A percentile compares a stretch with the other conserved stretches of the same genome.
Conservation (phyloP, 2,888 invertebrate genomes). For the Leptinotarsa juncta region DNA sequence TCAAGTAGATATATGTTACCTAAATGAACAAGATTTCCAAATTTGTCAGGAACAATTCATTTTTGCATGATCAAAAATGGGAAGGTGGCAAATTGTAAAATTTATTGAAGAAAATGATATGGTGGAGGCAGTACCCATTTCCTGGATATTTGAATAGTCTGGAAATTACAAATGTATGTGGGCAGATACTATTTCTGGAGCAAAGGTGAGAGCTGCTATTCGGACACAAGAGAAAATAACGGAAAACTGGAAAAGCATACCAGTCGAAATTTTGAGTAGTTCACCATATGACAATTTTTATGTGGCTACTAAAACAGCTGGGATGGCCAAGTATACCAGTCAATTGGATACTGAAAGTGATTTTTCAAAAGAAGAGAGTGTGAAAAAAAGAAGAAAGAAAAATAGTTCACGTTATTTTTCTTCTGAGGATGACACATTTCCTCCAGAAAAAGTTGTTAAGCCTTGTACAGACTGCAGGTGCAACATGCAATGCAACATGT, state of each 20-base stretch:
- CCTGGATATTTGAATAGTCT: constrained; percentile 9
- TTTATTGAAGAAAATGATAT: constrained; percentile 21
- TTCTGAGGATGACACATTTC: constrained; percentile 11
- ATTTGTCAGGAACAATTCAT: neutral
- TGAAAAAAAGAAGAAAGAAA: constrained; percentile 8
- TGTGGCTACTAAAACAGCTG: constrained; percentile 20
- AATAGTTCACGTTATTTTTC: constrained; percentile 16
- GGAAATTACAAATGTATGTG: neutral
- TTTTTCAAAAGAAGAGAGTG: constrained; percentile 16
- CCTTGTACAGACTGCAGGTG: no score
- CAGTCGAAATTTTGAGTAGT: constrained; percentile 22
- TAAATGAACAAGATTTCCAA: neutral
- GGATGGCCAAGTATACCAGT: constrained; percentile 22
- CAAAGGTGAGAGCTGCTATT: constrained; percentile 28
- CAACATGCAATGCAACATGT: no score
- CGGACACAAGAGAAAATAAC: constrained; percentile 19
- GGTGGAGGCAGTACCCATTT: constrained; percentile 19
- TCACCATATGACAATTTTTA: constrained; percentile 23
- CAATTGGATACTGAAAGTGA: constrained; percentile 15
- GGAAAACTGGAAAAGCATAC: constrained; percentile 24
- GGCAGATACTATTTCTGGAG: constrained; percentile 22
- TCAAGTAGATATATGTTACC: neutral
- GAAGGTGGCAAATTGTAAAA: constrained; percentile 11
- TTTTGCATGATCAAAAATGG: neutral
- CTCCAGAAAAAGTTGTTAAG: neutral